These are phyloP conservation scores for Solea solea DNA, from an alignment of 2,113 vertebrate species.

Conservation along the genomic window DNA sequence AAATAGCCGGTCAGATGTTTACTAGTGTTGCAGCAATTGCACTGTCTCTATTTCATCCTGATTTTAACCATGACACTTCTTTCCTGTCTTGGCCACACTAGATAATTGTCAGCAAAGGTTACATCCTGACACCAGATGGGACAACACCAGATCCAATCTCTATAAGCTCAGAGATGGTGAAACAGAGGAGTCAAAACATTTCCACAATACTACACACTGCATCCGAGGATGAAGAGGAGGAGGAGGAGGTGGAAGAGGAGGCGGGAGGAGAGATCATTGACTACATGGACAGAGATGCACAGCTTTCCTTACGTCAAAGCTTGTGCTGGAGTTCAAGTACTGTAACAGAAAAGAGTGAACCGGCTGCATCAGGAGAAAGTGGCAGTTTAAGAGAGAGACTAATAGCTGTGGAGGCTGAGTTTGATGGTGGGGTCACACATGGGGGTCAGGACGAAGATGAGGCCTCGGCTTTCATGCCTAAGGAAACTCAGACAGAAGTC, in stretches of 20 bases:
- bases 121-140: slow-evolving; percentile 27
- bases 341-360: no score
- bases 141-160: slow-evolving; percentile 14
- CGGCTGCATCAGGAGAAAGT: background rate
- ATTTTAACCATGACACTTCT: background rate
- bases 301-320: slow-evolving; percentile 16
- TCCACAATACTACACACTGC: background rate
- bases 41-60: background rate
- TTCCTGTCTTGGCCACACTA: slow-evolving; percentile 10
- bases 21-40: no score
- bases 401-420: background rate
- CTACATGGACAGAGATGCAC: slow-evolving; percentile 41
- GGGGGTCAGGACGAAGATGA: background rate
- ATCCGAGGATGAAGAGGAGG: slow-evolving; percentile 12
- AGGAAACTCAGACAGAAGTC: background rate
- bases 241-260: slow-evolving; percentile 33
- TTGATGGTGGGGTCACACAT: background rate
- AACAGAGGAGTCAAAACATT: background rate
- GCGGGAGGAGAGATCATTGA: background rate
- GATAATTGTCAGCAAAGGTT: background rate
- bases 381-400: background rate
- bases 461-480: background rate
- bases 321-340: background rate
- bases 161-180: slow-evolving; percentile 3
- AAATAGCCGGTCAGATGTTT: no score